Percentiles rank a stretch among this genome's conserved stretches.
Evolutionary conservation across 2,113 vertebrate genomes (phyloP).

Genomic region (Cyphomyrus plagiostoma): DNA sequence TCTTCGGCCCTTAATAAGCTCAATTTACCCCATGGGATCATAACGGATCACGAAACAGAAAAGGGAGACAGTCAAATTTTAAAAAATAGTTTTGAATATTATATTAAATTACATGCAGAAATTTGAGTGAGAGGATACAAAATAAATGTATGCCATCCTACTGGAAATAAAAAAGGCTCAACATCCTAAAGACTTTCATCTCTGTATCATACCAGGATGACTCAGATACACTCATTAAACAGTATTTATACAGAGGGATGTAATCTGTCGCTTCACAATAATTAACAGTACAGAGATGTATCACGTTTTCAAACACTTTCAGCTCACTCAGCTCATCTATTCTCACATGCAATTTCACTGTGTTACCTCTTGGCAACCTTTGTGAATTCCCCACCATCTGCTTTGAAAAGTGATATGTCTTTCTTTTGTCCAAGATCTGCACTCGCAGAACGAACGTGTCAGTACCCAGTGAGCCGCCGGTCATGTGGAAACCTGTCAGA

Average conservation of each 20-base stretch:
- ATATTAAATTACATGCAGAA: background rate
- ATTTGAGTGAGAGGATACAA: background rate
- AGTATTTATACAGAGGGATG: background rate
- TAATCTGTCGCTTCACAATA: background rate
- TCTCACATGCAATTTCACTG: slow-evolving; percentile 5
- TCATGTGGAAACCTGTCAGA: background rate
- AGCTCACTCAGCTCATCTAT: background rate
- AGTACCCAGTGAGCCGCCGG: background rate
- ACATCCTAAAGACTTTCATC: background rate
- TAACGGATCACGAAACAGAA: background rate
- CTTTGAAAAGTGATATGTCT: slow-evolving; percentile 13
- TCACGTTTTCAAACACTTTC: slow-evolving; percentile 33
- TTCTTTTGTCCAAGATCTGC: slow-evolving; percentile 7
- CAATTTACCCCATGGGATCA: background rate
- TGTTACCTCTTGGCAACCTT: background rate
- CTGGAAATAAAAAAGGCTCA: background rate
- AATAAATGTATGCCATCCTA: background rate
- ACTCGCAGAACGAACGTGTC: background rate
- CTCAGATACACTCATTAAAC: slow-evolving; percentile 3
- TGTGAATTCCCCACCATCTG: background rate
- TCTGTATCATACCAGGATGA: background rate
- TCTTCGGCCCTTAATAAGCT: background rate
- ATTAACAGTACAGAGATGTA: slow-evolving; percentile 19
- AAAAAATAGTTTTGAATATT: background rate
- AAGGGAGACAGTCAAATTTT: background rate